A percentile compares a stretch with the other conserved stretches of the same genome.
These are phyloP conservation scores for Heliconius hermathena DNA, from an alignment of 1,140 invertebrate genomes.

Conservation along the genomic window DNA sequence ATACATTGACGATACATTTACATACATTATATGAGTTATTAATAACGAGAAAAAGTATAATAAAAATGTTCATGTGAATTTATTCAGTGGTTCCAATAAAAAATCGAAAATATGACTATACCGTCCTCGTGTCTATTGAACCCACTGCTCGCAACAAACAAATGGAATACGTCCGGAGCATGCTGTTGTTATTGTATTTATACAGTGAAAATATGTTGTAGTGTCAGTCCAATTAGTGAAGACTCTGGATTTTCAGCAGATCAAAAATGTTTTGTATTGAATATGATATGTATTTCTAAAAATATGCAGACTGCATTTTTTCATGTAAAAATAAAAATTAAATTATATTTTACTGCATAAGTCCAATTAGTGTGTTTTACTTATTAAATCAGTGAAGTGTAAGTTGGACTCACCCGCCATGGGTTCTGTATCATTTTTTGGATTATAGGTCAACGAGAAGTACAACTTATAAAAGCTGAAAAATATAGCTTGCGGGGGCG, in stretches of 20 bases:
- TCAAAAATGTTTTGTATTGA: neutral
- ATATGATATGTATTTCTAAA: too few relatives aligned
- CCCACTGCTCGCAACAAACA: slow-evolving; percentile 1
- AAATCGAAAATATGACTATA: neutral
- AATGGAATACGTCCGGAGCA: slow-evolving; percentile 8
- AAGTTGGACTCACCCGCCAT: too few relatives aligned
- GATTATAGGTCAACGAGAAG: too few relatives aligned
- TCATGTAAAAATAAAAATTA: too few relatives aligned
- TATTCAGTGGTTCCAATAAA: neutral
- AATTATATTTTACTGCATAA: too few relatives aligned
- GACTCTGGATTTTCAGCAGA: slow-evolving; percentile 1
- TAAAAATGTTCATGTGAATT: neutral
- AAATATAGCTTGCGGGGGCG: too few relatives aligned
- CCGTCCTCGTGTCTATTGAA: neutral
- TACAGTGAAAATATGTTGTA: slow-evolving; percentile 8
- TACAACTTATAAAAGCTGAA: too few relatives aligned
- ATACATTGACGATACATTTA: neutral
- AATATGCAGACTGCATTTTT: too few relatives aligned
- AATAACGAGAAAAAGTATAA: neutral
- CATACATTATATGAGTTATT: neutral
- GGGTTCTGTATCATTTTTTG: too few relatives aligned
- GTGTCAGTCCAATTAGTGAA: slow-evolving; percentile 9
- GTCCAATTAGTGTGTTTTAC: too few relatives aligned
- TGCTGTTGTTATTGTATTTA: neutral
- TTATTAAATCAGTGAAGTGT: too few relatives aligned